These are phyloP conservation scores for Catharus ustulatus DNA, from an alignment of 2,797 vertebrate species.

Conservation along the genomic window DNA sequence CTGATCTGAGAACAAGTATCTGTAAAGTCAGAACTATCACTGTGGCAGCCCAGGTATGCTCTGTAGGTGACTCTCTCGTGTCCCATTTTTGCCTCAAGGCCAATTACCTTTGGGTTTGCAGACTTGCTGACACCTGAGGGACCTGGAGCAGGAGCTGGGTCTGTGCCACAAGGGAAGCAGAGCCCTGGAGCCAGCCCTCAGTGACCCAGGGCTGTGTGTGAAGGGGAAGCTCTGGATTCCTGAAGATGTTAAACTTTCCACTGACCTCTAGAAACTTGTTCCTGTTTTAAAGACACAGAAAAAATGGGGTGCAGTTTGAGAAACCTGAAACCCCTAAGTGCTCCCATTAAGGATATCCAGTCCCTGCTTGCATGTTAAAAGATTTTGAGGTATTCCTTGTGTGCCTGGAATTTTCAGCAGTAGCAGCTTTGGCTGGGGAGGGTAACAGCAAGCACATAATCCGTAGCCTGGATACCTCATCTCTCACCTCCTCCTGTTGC, in stretches of 20 bases:
- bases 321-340: not conserved
- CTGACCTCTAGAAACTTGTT: not conserved
- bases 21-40: not conserved
- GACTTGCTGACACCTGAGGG: not conserved
- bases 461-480: not conserved
- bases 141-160: not conserved
- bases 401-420: not conserved
- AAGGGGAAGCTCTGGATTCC: not conserved
- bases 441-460: not conserved
- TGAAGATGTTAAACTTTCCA: not conserved
- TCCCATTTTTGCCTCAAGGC: not conserved
- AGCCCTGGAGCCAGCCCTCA: not conserved
- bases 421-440: not conserved
- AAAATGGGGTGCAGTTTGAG: not conserved
- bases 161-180: not conserved
- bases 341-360: not conserved
- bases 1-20: not conserved
- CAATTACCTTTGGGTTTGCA: not conserved
- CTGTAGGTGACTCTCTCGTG: not conserved
- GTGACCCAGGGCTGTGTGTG: accelerated
- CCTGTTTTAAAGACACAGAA: not conserved
- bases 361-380: not conserved
- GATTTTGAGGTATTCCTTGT: not conserved
- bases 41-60: not conserved
- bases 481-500: not conserved